Evolutionary conservation across 2,888 invertebrate species (phyloP), one percentile per base, ranked within the genome.

Genomic region (Agrilus biguttatus): DNA sequence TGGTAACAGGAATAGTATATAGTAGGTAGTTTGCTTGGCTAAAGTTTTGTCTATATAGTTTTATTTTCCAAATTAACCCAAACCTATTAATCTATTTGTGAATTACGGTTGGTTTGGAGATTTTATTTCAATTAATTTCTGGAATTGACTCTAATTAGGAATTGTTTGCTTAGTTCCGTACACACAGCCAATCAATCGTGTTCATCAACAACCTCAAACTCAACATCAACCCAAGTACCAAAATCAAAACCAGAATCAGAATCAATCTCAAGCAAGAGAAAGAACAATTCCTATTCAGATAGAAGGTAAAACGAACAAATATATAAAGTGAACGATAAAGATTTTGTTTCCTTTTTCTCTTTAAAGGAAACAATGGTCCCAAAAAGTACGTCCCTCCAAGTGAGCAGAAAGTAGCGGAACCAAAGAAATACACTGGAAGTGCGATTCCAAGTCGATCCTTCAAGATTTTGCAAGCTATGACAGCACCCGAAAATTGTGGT

Each of bases 401-500:
- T 57, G 75, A 80, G 60, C 76, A 77, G 59, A 78, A 78, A 46
- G 78, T 71, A 42, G 74, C 69, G 47, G 81, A 81, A 59, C 80
- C 81, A 38, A 78, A 76, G 59, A 80, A 78, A 58, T 83, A 83
- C 58, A 80, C 75, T 56, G 86, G 86, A 43, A 78, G 81, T 57
- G 77, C 80, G 51, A 87, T 87, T 63, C 87, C 87, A 42, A 84
- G 84, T 50, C 74, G 82, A 61, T 82, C 84, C 35, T 87, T 87
- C 66, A 79, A 77, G 64, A 78, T 83, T 59, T 67, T 87, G 43
- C 85, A 87, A 66, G 80, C 81, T 40, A 83, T 84, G 83, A 83
- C 83, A 49, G 75, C 76, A 47, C 77, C 77, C 44, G 78, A 79
- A 57, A 70, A 73, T 54, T 62, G 62, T 63, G 78, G 78, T 78